These are phyloP conservation scores for Thalassarche chlororhynchos DNA, from an alignment of 2,113 vertebrate genomes.

Conservation along the genomic window DNA sequence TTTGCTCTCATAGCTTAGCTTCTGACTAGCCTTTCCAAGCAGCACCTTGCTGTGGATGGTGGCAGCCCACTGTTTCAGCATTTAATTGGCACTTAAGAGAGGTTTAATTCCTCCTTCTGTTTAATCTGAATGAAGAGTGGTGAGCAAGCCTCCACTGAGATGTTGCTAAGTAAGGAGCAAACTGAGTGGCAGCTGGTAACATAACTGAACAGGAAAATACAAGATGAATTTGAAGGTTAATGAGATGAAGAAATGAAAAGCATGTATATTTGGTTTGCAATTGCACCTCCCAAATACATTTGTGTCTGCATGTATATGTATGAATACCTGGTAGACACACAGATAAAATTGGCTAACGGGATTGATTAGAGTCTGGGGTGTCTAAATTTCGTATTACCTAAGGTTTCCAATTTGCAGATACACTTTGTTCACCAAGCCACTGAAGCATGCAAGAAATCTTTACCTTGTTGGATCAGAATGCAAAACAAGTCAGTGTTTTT, in stretches of 20 bases:
- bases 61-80: background rate
- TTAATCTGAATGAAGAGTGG: background rate
- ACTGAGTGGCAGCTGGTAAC: background rate
- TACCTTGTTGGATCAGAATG: background rate
- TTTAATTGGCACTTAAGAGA: constrained; percentile 14
- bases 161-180: background rate
- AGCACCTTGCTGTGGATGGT: background rate
- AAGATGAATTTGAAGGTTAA: background rate
- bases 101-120: background rate
- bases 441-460: background rate
- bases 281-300: background rate
- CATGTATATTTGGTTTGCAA: background rate
- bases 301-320: background rate
- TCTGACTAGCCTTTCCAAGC: background rate
- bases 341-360: background rate
- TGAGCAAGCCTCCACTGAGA: background rate
- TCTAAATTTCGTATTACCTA: background rate
- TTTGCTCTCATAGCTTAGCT: background rate
- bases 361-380: background rate
- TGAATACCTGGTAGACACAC: background rate
- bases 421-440: background rate
- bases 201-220: background rate
- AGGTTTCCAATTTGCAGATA: background rate
- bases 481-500: background rate
- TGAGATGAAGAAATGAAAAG: background rate